Evolutionary conservation across 2,113 vertebrate genomes (phyloP).

Genomic region (Ondatra zibethicus): DNA sequence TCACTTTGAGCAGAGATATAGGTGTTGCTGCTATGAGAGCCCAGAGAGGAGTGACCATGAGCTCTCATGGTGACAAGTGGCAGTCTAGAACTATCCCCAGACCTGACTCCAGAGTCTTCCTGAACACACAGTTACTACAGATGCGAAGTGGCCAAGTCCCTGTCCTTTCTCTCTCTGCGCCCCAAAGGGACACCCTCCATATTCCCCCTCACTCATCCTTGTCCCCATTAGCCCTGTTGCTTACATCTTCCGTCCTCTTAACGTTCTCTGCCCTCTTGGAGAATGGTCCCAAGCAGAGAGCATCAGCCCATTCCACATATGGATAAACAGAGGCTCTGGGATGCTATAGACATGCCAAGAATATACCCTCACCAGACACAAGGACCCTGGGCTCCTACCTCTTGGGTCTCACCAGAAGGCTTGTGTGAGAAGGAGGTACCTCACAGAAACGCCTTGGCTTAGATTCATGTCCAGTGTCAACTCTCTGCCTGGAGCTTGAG

Average conservation of each 20-base stretch:
- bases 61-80: accelerated
- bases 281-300: not conserved
- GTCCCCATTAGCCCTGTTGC: not conserved
- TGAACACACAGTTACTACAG: not conserved
- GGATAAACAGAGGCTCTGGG: not conserved
- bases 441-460: accelerated
- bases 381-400: not conserved
- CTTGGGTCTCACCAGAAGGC: not conserved
- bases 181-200: not conserved
- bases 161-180: not conserved
- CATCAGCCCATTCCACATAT: not conserved
- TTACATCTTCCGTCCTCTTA: too few species aligned
- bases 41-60: accelerated
- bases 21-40: not conserved
- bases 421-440: accelerated
- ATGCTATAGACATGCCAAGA: not conserved
- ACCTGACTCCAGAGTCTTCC: too few species aligned
- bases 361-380: accelerated
- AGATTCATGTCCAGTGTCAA: not conserved
- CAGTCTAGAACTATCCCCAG: not conserved
- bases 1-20: not conserved
- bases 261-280: not conserved
- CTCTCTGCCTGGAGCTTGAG: not conserved
- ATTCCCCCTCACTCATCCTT: not conserved
- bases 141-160: not conserved